Percentiles rank a stretch among this genome's conserved stretches.
These are phyloP conservation scores for Punctoribates punctum DNA, from an alignment of 2,888 invertebrate genomes.

Conservation along the genomic window DNA sequence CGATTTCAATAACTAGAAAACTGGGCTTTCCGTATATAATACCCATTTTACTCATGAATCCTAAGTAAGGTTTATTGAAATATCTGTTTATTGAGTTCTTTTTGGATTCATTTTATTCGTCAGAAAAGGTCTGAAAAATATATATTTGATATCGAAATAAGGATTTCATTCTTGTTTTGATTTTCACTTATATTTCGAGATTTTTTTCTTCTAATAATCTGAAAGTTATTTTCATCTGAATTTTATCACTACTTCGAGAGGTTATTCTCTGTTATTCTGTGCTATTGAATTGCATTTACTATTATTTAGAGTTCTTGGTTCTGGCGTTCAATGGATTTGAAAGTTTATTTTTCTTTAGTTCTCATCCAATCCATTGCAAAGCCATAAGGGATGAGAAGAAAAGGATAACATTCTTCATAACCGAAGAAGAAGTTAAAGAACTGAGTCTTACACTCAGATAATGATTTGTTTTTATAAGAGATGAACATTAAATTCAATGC, in stretches of 20 bases:
- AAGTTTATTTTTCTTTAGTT: slow-evolving; percentile 24
- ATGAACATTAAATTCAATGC: slow-evolving; percentile 6
- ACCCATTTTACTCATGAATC: too few species aligned
- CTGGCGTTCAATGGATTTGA: slow-evolving; percentile 3
- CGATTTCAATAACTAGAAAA: too few species aligned
- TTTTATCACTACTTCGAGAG: background rate
- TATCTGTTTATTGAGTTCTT: too few species aligned
- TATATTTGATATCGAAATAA: background rate
- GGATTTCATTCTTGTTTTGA: background rate
- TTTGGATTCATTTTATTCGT: too few species aligned
- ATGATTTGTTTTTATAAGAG: slow-evolving; percentile 31
- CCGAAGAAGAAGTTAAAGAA: background rate
- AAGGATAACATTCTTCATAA: background rate
- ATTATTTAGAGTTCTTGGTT: background rate
- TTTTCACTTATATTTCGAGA: background rate
- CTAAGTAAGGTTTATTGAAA: too few species aligned
- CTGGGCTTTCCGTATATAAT: too few species aligned
- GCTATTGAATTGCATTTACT: background rate
- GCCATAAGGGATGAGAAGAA: slow-evolving; percentile 9
- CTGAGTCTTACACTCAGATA: background rate
- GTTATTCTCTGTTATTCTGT: too few species aligned
- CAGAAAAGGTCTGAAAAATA: too few species aligned
- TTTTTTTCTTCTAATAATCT: slow-evolving; percentile 17
- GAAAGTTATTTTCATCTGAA: slow-evolving; percentile 17
- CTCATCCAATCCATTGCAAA: background rate